Percentiles rank a stretch among this genome's conserved stretches.
Conservation (phyloP, 2,888 invertebrate species). For the Subacronicta megacephala region DNA sequence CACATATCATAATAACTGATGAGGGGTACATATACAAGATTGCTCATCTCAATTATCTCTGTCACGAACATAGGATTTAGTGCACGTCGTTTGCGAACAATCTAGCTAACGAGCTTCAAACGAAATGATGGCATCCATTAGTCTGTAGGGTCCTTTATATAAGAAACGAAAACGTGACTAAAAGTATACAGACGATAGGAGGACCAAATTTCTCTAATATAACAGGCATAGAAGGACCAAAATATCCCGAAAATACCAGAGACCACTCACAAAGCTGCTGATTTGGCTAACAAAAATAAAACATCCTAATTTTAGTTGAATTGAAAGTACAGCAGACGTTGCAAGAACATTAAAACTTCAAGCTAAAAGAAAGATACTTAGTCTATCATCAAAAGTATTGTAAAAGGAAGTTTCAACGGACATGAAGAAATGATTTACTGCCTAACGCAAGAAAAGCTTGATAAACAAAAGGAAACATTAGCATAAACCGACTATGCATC, state of each 20-base stretch:
- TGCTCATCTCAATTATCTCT: constrained; percentile 57
- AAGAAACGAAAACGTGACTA: background rate
- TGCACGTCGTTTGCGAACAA: constrained; percentile 42
- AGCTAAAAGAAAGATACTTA: constrained; percentile 9
- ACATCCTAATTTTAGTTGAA: background rate
- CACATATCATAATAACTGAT: constrained; percentile 51
- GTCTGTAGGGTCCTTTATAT: constrained; percentile 11
- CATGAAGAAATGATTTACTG: constrained; percentile 28
- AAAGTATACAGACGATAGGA: background rate
- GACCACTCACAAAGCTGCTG: too few species aligned
- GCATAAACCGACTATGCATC: constrained; percentile 6
- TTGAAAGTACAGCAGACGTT: background rate
- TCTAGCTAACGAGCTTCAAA: constrained; percentile 49
- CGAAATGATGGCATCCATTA: constrained; percentile 38
- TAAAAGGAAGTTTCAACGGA: constrained; percentile 15
- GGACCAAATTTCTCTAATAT: background rate
- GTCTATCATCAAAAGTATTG: constrained; percentile 23
- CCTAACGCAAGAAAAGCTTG: constrained; percentile 10
- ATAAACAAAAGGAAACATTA: constrained; percentile 21
- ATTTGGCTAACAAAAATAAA: too few species aligned
- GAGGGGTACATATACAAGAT: constrained; percentile 43
- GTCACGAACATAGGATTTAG: constrained; percentile 54
- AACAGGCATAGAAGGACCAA: background rate
- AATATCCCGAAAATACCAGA: too few species aligned
- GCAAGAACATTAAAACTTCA: background rate